phyloP scores from a whole-genome alignment of 2,888 invertebrate species.

The Torymus texanus region DNA sequence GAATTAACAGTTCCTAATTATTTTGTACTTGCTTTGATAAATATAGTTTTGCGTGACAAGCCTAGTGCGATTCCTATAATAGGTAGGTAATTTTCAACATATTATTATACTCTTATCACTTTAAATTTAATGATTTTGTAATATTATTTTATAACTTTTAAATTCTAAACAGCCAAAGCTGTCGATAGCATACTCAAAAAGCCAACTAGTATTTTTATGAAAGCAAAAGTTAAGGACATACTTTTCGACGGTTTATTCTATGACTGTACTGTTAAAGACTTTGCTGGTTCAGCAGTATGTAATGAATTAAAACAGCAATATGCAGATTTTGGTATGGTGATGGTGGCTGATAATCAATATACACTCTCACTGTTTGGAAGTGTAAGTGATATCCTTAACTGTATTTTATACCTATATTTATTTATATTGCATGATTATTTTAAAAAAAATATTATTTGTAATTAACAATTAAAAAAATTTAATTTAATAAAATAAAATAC shows the following conservation, averaged over 20 bases:
- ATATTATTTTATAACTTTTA: too few relatives aligned
- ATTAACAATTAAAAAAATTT: too few relatives aligned
- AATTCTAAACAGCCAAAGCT: too few relatives aligned
- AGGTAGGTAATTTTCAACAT: conserved; percentile 66
- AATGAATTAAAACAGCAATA: conserved; percentile 77
- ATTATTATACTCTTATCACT: too few relatives aligned
- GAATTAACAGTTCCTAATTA: conserved; percentile 80
- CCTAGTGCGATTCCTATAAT: conserved; percentile 82
- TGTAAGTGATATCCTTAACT: conserved; percentile 73
- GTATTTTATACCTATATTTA: too few relatives aligned
- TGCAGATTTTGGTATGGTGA: neutral
- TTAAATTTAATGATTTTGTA: too few relatives aligned
- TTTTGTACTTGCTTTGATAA: conserved; percentile 80
- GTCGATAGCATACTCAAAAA: too few relatives aligned
- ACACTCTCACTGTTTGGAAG: conserved; percentile 84
- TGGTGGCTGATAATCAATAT: conserved; percentile 80
- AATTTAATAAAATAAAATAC: too few relatives aligned
- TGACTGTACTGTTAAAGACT: conserved; percentile 85
- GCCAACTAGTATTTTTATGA: too few relatives aligned
- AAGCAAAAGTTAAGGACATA: conserved; percentile 66
- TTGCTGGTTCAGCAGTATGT: conserved; percentile 86
- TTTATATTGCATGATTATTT: too few relatives aligned
- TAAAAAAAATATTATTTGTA: too few relatives aligned
- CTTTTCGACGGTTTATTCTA: conserved; percentile 84
- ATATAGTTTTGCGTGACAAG: conserved; percentile 77